These are phyloP conservation scores for Lagorchestes hirsutus DNA, from an alignment of 2,797 vertebrate species.

Conservation along the genomic window DNA sequence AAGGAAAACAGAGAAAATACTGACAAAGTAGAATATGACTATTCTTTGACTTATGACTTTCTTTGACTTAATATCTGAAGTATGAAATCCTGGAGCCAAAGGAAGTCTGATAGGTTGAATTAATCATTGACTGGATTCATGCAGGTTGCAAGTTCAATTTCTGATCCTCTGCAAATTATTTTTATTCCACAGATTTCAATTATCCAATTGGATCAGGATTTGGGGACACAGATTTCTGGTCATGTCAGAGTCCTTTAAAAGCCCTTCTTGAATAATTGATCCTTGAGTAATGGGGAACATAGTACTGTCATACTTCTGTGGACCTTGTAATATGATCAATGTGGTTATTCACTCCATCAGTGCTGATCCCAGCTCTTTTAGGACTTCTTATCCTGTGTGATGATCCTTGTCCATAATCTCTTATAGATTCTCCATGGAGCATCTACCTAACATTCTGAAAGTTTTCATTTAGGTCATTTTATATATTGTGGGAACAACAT, in stretches of 20 bases:
- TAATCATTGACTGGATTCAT: conserved; percentile 63
- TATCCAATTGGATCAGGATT: conserved; percentile 35
- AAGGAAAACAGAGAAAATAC: conserved; percentile 51
- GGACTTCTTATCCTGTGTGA: neutral
- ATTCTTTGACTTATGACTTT: conserved; percentile 51
- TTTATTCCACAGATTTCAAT: conserved; percentile 64
- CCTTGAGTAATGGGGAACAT: neutral
- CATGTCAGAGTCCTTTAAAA: conserved; percentile 57
- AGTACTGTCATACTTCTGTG: neutral
- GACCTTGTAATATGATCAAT: neutral
- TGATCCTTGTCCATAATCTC: neutral
- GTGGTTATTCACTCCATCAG: neutral
- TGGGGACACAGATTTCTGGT: neutral
- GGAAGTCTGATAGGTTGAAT: conserved; percentile 56
- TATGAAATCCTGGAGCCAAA: conserved; percentile 46
- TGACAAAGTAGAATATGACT: conserved; percentile 51
- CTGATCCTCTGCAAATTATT: conserved; percentile 30
- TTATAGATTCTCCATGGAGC: neutral
- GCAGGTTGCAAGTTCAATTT: conserved; percentile 59
- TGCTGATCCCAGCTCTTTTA: neutral
- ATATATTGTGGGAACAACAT: neutral
- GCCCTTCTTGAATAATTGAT: neutral
- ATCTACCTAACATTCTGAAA: neutral
- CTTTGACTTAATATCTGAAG: conserved; percentile 67
- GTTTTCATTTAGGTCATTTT: conserved; percentile 7